Evolutionary conservation across 2,113 vertebrate species (phyloP), one percentile per base, ranked within the genome.

Genomic region (Myrmophylax atrothorax): DNA sequence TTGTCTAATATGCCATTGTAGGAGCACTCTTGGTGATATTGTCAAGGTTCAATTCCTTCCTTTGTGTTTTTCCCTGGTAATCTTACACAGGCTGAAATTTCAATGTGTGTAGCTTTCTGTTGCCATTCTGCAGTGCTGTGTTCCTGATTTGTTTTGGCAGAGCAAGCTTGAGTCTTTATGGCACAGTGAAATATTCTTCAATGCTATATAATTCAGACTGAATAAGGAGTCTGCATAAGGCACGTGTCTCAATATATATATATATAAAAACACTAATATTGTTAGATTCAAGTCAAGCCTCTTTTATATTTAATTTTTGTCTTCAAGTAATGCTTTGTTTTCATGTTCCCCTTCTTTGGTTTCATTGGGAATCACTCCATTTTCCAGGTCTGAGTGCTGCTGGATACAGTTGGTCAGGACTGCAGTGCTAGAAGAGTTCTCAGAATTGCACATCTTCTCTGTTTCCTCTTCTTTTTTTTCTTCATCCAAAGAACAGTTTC

Each of bases 321-420:
- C 97, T 97, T 97, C 98, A 93, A 97, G 94, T 95, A 97, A 92
- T 6, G 97, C 96, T 90, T 98, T 98, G 81, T 97, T 97, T 97
- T 98, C 98, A 26, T 95, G 95, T 87, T 97, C 97, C 96, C 74
- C 86, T 97, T 99, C 98, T 99, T 98, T 98, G 98, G 97, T 98
- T 97, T 98, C 97, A 8, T 56, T 97, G 58, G 98, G 97, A 78
- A 98, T 96, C 80, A 97, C 96, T 22, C 98, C 98, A 9, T 99
- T 99, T 95, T 99, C 97, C 95, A 98, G 90, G 50, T 96, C 94
- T 11, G 98, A 98, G 35, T 98, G 98, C 76, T 96, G 98, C 85
- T 97, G 98, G 46, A 97, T 91, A 53, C 97, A 98, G 55, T 98
- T 98, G 1, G 98, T 98, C 88, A 99, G 97, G 94, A 98, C 97